phyloP scores from a whole-genome alignment of 2,888 invertebrate genomes.

The Eumerus sabulonum region DNA sequence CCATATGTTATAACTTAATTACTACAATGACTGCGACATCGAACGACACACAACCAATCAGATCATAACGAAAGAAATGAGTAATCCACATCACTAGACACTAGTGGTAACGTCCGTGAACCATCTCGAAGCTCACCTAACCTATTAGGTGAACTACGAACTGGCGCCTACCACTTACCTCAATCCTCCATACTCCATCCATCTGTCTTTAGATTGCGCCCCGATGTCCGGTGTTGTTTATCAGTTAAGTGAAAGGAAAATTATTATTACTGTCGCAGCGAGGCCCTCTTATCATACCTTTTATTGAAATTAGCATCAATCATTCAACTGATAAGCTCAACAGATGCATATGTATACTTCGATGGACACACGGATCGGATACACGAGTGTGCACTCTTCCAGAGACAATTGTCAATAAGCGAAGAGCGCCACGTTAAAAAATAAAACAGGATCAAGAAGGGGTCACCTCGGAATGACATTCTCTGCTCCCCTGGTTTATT shows the following conservation, averaged over 20 bases:
- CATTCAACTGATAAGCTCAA: constrained; percentile 57
- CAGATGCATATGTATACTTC: constrained; percentile 21
- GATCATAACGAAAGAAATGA: too few relatives aligned
- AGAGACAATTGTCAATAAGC: too few relatives aligned
- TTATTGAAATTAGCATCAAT: constrained; percentile 69
- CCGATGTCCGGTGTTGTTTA: constrained; percentile 33
- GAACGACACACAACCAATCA: too few relatives aligned
- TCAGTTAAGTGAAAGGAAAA: constrained; percentile 67
- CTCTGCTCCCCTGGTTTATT: constrained; percentile 23
- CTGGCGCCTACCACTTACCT: constrained; percentile 26
- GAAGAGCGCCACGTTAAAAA: neutral
- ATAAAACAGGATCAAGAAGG: neutral
- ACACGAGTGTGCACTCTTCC: too few relatives aligned
- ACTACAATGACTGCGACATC: too few relatives aligned
- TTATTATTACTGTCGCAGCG: constrained; percentile 64
- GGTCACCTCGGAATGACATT: constrained; percentile 34
- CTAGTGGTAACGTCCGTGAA: constrained; percentile 38
- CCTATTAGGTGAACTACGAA: constrained; percentile 8
- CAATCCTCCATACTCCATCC: neutral
- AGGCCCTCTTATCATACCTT: constrained; percentile 65
- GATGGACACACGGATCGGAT: too few relatives aligned
- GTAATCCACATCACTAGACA: constrained; percentile 33
- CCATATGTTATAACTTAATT: too few relatives aligned
- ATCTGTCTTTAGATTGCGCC: neutral
- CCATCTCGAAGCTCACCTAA: neutral